Percentiles rank a stretch among this genome's conserved stretches.
phyloP scores from a whole-genome alignment of 1,140 invertebrate genomes.

The Idris sp. region DNA sequence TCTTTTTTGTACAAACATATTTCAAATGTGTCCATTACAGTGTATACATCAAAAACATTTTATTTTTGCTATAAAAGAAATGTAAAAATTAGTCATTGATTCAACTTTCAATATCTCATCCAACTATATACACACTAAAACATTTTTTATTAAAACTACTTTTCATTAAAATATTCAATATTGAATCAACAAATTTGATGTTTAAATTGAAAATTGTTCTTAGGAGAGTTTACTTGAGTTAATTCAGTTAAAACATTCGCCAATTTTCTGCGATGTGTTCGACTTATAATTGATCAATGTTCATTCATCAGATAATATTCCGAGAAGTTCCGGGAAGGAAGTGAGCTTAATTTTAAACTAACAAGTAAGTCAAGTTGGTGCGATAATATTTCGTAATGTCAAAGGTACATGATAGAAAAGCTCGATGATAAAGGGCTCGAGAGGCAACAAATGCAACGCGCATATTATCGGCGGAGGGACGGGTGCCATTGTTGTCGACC shows the following conservation, averaged over 20 bases:
- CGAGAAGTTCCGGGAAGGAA: slow-evolving; percentile 8
- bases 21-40: too few relatives aligned
- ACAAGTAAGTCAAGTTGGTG: slow-evolving; percentile 13
- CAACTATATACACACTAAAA: too few relatives aligned
- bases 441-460: slow-evolving; percentile 25
- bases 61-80: too few relatives aligned
- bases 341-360: slow-evolving; percentile 17
- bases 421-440: slow-evolving; percentile 34
- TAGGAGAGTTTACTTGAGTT: too few relatives aligned
- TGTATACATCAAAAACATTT: too few relatives aligned
- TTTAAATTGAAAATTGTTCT: background rate
- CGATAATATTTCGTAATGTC: slow-evolving; percentile 18
- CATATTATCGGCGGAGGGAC: slow-evolving; percentile 16
- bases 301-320: slow-evolving; percentile 3
- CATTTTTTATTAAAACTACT: too few relatives aligned
- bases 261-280: slow-evolving; percentile 7
- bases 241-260: slow-evolving; percentile 7
- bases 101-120: too few relatives aligned
- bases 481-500: slow-evolving; percentile 53
- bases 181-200: too few relatives aligned
- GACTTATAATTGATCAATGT: slow-evolving; percentile 11
- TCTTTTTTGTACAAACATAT: too few relatives aligned
- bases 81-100: too few relatives aligned
- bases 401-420: slow-evolving; percentile 26
- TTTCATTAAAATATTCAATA: too few relatives aligned